Conservation (phyloP, 53 echinoderm and acorn worm genomes). For the Pentamera pediparva region DNA sequence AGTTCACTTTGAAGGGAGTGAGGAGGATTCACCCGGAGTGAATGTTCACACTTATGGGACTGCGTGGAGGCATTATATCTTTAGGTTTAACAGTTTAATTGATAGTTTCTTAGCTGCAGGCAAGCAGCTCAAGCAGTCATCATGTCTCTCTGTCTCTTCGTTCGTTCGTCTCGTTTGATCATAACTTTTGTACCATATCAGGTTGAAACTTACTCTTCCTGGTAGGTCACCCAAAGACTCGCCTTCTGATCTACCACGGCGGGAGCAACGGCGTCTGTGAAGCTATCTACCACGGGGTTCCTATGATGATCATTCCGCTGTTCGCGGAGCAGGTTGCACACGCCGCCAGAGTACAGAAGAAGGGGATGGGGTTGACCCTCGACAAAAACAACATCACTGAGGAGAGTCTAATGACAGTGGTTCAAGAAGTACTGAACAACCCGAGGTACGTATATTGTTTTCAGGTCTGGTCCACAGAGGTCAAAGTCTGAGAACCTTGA, state of each 20-base stretch:
- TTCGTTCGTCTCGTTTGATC: too few species aligned
- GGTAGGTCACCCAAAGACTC: slow-evolving; percentile 40
- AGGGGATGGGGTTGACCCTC: slow-evolving; percentile 40
- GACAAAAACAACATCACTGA: slow-evolving; percentile 1
- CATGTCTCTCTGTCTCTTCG: too few species aligned
- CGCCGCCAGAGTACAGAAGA: slow-evolving; percentile 31
- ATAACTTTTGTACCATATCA: neutral
- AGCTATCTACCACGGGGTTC: slow-evolving; percentile 36
- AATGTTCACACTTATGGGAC: too few species aligned
- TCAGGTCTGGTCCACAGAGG: too few species aligned
- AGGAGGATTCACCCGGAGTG: too few species aligned
- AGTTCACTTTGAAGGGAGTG: too few species aligned
- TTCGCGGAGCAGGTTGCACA: slow-evolving; percentile 27
- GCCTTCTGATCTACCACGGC: slow-evolving; percentile 45
- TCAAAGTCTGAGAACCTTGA: too few species aligned
- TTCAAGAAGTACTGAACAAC: slow-evolving; percentile 7
- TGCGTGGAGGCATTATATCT: too few species aligned
- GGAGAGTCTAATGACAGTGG: slow-evolving; percentile 7
- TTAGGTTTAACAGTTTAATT: too few species aligned
- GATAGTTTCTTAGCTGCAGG: too few species aligned
- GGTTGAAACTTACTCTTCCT: neutral
- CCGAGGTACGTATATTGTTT: slow-evolving; percentile 5
- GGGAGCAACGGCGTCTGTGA: slow-evolving; percentile 46
- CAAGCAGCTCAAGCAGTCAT: too few species aligned
- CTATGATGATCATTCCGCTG: slow-evolving; percentile 49